Evolutionary conservation across 1,140 invertebrate species (phyloP), one percentile per base, ranked within the genome.

Genomic region (Cherax quadricarinatus): DNA sequence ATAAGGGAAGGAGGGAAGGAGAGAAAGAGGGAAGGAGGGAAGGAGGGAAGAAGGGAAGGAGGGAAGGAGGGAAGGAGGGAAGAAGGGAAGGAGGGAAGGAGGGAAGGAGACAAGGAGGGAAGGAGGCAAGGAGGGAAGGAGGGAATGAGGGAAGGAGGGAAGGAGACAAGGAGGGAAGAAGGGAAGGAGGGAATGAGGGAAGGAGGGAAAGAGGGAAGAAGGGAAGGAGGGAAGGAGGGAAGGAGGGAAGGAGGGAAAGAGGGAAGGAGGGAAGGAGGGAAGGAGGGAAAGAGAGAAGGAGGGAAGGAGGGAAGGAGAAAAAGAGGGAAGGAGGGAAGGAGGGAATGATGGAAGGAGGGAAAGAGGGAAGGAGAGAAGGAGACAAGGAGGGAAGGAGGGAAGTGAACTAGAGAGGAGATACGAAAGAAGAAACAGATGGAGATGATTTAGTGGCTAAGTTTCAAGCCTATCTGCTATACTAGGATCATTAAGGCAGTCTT

Each of bases 21-120:
- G 81, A 60, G 81, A n/a, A 53, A 53, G 21, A 84, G 18, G 3
- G 82, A 53, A 21, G n/a, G 82, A 62, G 82, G n/a, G 57, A 84
- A 18, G 49, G 24, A 21, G 81, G 24, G 81, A n/a, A 53, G 24
- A 73, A 53, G 21, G 57, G 82, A 53, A 21, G n/a, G 82, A 62
- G 82, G n/a, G 57, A 84, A 18, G 49, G 24, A 21, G 81, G 24
- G 81, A n/a, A 53, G 24, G 5, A 57, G 49, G 49, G 57, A 84
- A 24, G 57, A 12, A 53, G 21, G 57, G 82, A 53, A 21, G n/a
- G 82, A 62, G 82, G n/a, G 57, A 84, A 18, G 49, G 24, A 21
- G 81, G 24, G 81, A n/a, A 53, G 24, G n/a, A 53, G 21, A 84
- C 9, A 53, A 21, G n/a, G 82, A 62, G 82, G n/a, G 57, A 84